These are phyloP conservation scores for Seira musarum DNA, from an alignment of 2,888 invertebrate genomes.

Conservation along the genomic window DNA sequence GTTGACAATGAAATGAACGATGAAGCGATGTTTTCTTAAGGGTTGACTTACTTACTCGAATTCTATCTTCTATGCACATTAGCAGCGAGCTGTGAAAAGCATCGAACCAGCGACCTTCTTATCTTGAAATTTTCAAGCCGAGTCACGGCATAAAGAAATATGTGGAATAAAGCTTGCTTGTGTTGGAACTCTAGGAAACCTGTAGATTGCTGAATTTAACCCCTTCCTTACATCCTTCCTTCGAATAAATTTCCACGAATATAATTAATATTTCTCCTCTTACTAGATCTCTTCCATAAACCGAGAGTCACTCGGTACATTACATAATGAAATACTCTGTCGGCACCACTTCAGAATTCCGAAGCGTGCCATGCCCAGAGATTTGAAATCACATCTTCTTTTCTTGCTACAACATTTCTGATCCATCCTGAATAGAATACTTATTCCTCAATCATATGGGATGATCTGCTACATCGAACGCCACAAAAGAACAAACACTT, in stretches of 20 bases:
- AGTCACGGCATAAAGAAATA: slow-evolving; percentile 41
- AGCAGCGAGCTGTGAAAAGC: background rate
- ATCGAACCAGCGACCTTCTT: slow-evolving; percentile 1
- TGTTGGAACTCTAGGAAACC: slow-evolving; percentile 5
- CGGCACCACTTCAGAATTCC: background rate
- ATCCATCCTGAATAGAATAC: no score
- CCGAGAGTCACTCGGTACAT: slow-evolving; percentile 66
- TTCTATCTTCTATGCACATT: slow-evolving; percentile 17
- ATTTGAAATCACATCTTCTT: background rate
- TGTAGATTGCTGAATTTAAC: slow-evolving; percentile 22
- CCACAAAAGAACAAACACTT: no score
- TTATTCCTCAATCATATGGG: no score
- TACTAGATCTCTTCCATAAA: slow-evolving; percentile 59
- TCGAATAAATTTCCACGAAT: background rate
- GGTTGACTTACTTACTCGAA: slow-evolving; percentile 46
- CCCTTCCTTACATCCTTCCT: slow-evolving; percentile 16
- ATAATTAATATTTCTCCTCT: background rate
- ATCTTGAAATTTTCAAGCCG: slow-evolving; percentile 28
- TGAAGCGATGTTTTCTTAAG: slow-evolving; percentile 18
- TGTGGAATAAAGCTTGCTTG: slow-evolving; percentile 1
- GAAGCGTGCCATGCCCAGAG: background rate
- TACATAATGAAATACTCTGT: background rate
- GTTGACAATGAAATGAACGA: slow-evolving; percentile 28
- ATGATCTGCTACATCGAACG: no score
- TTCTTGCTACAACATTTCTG: background rate